These are phyloP conservation scores for Psilopogon haemacephalus DNA, from an alignment of 2,113 vertebrate species.

Conservation along the genomic window DNA sequence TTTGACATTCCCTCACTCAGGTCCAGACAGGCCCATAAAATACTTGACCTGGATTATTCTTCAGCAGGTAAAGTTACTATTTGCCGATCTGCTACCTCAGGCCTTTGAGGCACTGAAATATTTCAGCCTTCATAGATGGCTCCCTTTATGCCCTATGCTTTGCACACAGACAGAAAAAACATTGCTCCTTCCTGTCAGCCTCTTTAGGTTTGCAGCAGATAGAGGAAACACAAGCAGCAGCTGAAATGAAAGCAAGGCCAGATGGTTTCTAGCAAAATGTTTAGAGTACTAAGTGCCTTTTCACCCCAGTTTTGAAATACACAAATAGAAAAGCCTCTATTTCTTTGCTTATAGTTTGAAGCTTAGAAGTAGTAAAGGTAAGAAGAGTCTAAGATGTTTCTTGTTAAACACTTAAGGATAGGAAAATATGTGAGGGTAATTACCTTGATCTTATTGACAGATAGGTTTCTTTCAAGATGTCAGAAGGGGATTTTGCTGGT, in stretches of 20 bases:
- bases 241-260: not conserved
- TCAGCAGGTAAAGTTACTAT: not conserved
- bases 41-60: not conserved
- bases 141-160: not conserved
- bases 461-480: constrained; percentile 27
- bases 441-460: not conserved
- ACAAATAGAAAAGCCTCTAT: not conserved
- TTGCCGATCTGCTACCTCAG: not conserved
- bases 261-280: not conserved
- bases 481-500: constrained; percentile 39
- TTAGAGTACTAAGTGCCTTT: not conserved
- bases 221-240: not conserved
- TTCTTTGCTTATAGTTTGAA: constrained; percentile 27
- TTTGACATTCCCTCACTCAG: not conserved
- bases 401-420: constrained; percentile 16
- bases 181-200: not conserved
- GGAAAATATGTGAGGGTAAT: constrained; percentile 7
- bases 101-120: not conserved
- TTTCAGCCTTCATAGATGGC: not conserved
- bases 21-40: not conserved
- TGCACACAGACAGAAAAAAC: not conserved
- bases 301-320: not conserved
- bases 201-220: not conserved
- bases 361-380: not conserved
- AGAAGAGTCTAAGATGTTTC: constrained; percentile 13